Base-by-base conservation (phyloP, 2,113 vertebrate genomes). In the Leucoraja erinaceus region DNA sequence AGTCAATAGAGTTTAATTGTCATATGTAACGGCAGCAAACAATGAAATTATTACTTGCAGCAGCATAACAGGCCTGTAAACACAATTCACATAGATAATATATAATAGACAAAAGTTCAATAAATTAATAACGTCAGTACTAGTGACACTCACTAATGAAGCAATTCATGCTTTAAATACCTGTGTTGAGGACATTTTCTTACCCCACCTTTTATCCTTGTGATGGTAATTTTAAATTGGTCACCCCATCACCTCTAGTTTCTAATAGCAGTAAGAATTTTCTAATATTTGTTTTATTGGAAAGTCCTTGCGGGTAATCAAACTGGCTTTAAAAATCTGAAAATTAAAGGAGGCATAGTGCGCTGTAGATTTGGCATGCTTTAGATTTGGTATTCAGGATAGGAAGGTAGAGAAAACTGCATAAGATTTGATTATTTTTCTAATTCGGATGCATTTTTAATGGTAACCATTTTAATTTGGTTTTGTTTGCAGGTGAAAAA, bases 401-500 rank as follows among this genome's bases (percentile, higher is more conserved):
- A 18, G 18, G 83, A 88, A 31, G 5, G 14, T 31, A 31, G 7
- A n/a, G 81, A 54, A 61, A 61, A 86, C 56, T 61, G 81, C 20
- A 59, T 56, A n/a, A 31, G 59, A 88, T 63, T 16, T 86, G 59
- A 63, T n/a, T n/a, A 61, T 31, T 63, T 63, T 88, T 91, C 38
- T 38, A 74, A 72, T 91, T 72, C 10, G 47, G 68, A 10, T 76
- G 22, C 47, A 68, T 59, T 81, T 1, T 4, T 4, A 78, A 74
- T 93, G 66, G 47, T 56, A 12, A 56, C 54, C 74, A 8, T 81
- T 68, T 70, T 92, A 22, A 91, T 72, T 72, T 91, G 68, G 10
- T 91, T 66, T 92, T 1, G 93, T 93, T 59, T 90, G 47, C 94
- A 99, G 98, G 98, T 94, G 97, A 95, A 95, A 94, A 95, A 94